These are phyloP conservation scores for Octodonta nipae DNA, from an alignment of 2,888 invertebrate species.

Conservation along the genomic window DNA sequence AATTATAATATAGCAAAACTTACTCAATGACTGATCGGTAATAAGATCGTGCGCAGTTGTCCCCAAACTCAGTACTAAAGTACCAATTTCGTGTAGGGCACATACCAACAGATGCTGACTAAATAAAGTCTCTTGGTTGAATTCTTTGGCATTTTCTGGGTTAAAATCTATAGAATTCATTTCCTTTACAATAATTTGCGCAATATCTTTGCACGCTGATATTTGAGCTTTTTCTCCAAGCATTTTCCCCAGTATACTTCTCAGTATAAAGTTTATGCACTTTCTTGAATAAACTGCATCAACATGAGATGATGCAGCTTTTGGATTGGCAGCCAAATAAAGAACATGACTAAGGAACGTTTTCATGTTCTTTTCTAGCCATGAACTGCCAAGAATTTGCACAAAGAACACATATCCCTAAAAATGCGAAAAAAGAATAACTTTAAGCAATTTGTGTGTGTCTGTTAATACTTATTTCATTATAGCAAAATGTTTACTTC, in stretches of 20 bases:
- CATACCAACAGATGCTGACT: constrained; percentile 86
- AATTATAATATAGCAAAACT: too few relatives aligned
- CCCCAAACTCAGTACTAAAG: constrained; percentile 79
- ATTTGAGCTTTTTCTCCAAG: constrained; percentile 94
- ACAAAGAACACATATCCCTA: constrained; percentile 93
- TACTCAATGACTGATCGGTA: constrained; percentile 72
- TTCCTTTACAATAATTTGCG: constrained; percentile 81
- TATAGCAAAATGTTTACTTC: too few relatives aligned
- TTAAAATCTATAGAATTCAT: constrained; percentile 91
- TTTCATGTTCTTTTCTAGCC: constrained; percentile 86
- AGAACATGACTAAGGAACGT: constrained; percentile 78
- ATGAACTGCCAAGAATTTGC: constrained; percentile 81
- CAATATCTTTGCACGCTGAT: constrained; percentile 86
- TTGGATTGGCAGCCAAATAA: constrained; percentile 87
- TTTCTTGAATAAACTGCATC: constrained; percentile 96
- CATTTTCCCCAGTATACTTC: constrained; percentile 84
- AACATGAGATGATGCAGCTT: constrained; percentile 89
- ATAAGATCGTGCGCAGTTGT: constrained; percentile 86
- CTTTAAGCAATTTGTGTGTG: not conserved
- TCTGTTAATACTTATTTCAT: not conserved
- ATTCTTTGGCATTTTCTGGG: constrained; percentile 83
- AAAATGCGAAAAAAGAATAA: constrained; percentile 16
- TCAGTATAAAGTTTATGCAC: constrained; percentile 88
- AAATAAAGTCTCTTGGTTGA: constrained; percentile 78
- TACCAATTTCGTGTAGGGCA: constrained; percentile 86